Percentiles rank a stretch among this genome's conserved stretches.
These are phyloP conservation scores for Chironomus striatipennis DNA, from an alignment of 1,140 invertebrate genomes.

Conservation along the genomic window DNA sequence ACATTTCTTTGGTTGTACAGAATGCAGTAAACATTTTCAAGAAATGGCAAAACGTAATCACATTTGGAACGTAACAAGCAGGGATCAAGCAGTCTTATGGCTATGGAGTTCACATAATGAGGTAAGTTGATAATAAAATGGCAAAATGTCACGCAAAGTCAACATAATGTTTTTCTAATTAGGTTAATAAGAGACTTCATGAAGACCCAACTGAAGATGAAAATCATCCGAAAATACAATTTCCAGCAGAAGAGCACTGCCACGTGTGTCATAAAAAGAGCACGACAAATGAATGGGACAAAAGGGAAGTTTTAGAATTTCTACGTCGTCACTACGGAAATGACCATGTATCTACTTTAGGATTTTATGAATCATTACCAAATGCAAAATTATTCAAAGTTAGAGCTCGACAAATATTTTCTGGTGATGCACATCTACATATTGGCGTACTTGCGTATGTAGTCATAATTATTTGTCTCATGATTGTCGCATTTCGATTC, in stretches of 20 bases:
- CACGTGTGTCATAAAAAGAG: constrained; percentile 50
- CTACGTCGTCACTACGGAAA: constrained; percentile 63
- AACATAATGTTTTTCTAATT: neutral
- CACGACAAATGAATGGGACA: constrained; percentile 52
- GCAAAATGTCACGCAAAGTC: neutral
- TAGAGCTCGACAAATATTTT: constrained; percentile 33
- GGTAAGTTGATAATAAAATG: constrained; percentile 41
- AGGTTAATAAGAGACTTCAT: constrained; percentile 66
- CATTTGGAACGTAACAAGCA: constrained; percentile 55
- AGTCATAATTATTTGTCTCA: constrained; percentile 51
- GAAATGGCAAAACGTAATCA: constrained; percentile 62
- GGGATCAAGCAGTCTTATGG: constrained; percentile 78
- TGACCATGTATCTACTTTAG: constrained; percentile 45
- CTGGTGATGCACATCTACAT: constrained; percentile 49
- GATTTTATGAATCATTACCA: constrained; percentile 30
- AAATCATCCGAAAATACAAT: constrained; percentile 79
- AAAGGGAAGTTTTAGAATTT: constrained; percentile 61
- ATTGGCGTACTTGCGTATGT: constrained; percentile 67
- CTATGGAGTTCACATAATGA: constrained; percentile 92
- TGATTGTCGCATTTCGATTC: constrained; percentile 66
- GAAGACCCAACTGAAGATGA: constrained; percentile 88
- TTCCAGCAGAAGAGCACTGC: constrained; percentile 65
- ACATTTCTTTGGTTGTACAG: constrained; percentile 88
- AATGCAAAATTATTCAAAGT: constrained; percentile 28
- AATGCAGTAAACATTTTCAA: constrained; percentile 81